phyloP scores from a whole-genome alignment of 1,140 invertebrate species.

The Brachionus asplanchnoidis region DNA sequence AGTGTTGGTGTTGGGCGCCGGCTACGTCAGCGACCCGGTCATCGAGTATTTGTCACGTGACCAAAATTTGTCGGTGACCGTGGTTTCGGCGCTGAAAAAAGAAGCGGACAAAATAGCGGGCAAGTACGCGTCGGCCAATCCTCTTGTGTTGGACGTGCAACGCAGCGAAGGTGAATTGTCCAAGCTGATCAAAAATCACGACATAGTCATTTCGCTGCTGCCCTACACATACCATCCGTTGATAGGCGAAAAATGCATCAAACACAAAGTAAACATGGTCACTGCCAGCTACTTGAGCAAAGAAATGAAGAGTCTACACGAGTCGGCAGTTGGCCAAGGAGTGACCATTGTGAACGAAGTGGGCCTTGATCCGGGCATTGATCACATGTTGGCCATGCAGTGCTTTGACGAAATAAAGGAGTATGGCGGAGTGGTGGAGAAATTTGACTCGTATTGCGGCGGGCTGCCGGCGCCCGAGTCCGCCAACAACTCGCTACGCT shows the following conservation, averaged over 20 bases:
- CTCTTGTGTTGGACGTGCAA: constrained; percentile 76
- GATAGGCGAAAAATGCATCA: constrained; percentile 77
- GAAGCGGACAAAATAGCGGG: constrained; percentile 30
- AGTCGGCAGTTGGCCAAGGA: constrained; percentile 74
- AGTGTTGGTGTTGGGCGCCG: constrained; percentile 86
- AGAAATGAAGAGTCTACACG: constrained; percentile 72
- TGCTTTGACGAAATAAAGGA: constrained; percentile 83
- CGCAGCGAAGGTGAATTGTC: constrained; percentile 65
- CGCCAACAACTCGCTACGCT: constrained; percentile 80
- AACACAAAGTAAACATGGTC: constrained; percentile 79
- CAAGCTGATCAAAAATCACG: constrained; percentile 68
- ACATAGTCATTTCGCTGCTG: constrained; percentile 78
- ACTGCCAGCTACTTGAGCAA: constrained; percentile 89
- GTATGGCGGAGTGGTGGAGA: constrained; percentile 63
- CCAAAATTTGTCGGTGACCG: constrained; percentile 69
- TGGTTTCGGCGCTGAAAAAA: constrained; percentile 53
- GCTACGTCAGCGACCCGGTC: constrained; percentile 83
- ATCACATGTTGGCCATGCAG: constrained; percentile 92
- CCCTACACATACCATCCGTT: constrained; percentile 81
- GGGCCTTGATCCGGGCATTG: constrained; percentile 93
- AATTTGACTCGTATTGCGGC: constrained; percentile 86
- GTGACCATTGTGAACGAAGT: constrained; percentile 90
- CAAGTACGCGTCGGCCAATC: constrained; percentile 71
- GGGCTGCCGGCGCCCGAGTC: constrained; percentile 89
- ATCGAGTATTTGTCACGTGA: constrained; percentile 87